Base-by-base conservation (phyloP, 2,113 vertebrate species). In the Epinephelus fuscoguttatus region DNA sequence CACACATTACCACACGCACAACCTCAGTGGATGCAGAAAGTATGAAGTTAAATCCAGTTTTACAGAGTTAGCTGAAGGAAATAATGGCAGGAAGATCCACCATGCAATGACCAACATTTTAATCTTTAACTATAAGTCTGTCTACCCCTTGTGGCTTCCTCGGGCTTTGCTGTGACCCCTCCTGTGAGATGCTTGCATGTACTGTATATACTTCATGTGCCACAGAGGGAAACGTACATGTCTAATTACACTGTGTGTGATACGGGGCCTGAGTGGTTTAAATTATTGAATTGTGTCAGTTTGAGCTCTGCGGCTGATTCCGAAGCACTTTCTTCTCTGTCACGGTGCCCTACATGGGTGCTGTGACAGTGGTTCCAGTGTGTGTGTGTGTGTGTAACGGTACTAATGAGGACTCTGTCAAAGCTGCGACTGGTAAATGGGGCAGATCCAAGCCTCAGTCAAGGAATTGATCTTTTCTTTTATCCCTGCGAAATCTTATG, bases 351-450 rank as follows among this genome's bases (percentile, higher is more conserved):
- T 49, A 60, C 42, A 60, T 53, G 69, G 61, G 61, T 45, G 57
- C 62, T 70, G 37, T 69, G 66, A 62, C 47, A 45, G 61, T 42
- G 55, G 63, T 69, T 74, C 49, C 60, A 67, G 67, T n/a, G 49
- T 52, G 42, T 64, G 62, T 23, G 55, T 66, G 37, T 27, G 33
- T 71, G 55, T 59, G n/a, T 67, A 25, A 30, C 42, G 47, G 17
- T 70, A 60, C 75, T 89, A 88, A 93, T 89, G 87, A 92, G 88
- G 80, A 84, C 66, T 78, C 61, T 62, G 83, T 81, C 71, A 82
- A 81, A 84, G 75, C 75, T 33, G 52, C 55, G 60, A 66, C 70
- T 67, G 77, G 61, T 68, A 78, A 89, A 90, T 82, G 84, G 89
- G 85, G 66, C 63, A 70, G n/a, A 88, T 76, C 52, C 77, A 27